Conservation (phyloP, 2,113 vertebrate genomes). For the Ophiodon elongatus region DNA sequence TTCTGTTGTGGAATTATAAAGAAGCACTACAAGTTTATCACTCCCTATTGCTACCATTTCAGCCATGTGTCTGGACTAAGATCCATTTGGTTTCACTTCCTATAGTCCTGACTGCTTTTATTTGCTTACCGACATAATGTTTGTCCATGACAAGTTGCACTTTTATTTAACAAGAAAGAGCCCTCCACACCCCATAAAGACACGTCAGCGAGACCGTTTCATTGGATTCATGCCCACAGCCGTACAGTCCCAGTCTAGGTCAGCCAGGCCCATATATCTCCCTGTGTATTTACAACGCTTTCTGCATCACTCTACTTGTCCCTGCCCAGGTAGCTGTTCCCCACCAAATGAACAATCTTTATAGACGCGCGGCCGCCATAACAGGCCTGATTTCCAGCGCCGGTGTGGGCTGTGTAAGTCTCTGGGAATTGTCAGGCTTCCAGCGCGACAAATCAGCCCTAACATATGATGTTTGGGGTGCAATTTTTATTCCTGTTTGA, state of each 20-base stretch:
- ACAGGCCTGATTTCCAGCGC: conserved; percentile 95
- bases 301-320: conserved; percentile 91
- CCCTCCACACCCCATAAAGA: conserved; percentile 50
- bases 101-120: conserved; percentile 24
- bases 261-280: conserved; percentile 92
- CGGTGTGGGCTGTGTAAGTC: conserved; percentile 91
- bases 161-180: conserved; percentile 73
- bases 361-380: conserved; percentile 94
- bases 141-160: conserved; percentile 45
- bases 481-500: conserved; percentile 99
- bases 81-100: conserved; percentile 14
- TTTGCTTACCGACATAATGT: conserved; percentile 55
- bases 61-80: neutral
- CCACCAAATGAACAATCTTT: conserved; percentile 98
- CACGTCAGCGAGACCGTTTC: conserved; percentile 51
- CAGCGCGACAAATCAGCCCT: conserved; percentile 98
- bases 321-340: conserved; percentile 94
- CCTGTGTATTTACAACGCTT: conserved; percentile 92
- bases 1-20: neutral
- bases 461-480: conserved; percentile 97
- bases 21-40: neutral
- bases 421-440: conserved; percentile 94
- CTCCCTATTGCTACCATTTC: neutral
- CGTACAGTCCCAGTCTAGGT: conserved; percentile 77
- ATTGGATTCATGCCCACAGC: conserved; percentile 76